A percentile compares a stretch with the other conserved stretches of the same genome.
Evolutionary conservation across 2,797 vertebrate genomes (phyloP).

Genomic region (Muraenolepis orangiensis): DNA sequence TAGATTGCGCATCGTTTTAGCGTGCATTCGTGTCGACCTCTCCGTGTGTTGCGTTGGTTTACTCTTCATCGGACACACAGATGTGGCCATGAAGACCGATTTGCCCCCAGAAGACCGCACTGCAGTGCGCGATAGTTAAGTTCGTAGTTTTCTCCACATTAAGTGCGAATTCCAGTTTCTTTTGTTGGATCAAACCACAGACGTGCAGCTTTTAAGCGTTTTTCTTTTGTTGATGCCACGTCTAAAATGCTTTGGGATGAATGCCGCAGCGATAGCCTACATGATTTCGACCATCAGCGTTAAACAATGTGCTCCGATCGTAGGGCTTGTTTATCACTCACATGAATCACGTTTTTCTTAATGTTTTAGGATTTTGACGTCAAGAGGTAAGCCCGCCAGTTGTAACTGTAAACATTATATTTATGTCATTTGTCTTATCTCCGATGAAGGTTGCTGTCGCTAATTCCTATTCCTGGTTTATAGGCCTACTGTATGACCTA

Average conservation of each 20-base stretch:
- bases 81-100: not conserved
- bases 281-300: conserved; percentile 37
- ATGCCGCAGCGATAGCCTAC: conserved; percentile 28
- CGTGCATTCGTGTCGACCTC: conserved; percentile 9
- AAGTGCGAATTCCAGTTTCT: not conserved
- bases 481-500: not conserved
- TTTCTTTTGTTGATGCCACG: not conserved
- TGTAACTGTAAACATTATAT: not conserved
- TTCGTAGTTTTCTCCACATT: not conserved
- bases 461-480: not conserved
- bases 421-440: not conserved
- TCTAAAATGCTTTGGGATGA: conserved; percentile 1
- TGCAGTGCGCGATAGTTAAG: not conserved
- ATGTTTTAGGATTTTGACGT: conserved; percentile 17
- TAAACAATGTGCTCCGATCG: conserved; percentile 39
- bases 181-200: conserved; percentile 1
- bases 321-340: conserved; percentile 34
- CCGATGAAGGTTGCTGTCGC: not conserved
- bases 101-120: not conserved
- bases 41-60: conserved; percentile 8
- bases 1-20: not conserved
- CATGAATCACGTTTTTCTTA: conserved; percentile 16
- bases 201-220: not conserved
- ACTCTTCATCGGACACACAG: not conserved
- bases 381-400: conserved; percentile 45